phyloP scores from a whole-genome alignment of 2,113 vertebrate genomes.

The Gasterosteus nipponicus region DNA sequence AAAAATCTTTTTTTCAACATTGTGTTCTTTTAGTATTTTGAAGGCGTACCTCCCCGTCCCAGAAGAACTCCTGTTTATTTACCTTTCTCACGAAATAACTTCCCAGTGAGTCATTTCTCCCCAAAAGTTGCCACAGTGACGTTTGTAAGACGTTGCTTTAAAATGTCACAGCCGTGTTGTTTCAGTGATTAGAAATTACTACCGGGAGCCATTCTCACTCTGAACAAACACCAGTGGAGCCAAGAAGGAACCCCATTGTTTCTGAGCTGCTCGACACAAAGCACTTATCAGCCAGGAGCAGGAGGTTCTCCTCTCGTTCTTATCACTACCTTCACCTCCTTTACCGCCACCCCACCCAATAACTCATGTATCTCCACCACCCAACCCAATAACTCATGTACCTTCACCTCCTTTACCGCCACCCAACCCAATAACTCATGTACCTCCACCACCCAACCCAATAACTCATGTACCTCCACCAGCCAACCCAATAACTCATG shows the following conservation, averaged over 20 bases:
- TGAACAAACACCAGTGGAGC: slow-evolving; percentile 4
- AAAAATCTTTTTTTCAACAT: no score
- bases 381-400: no score
- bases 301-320: slow-evolving; percentile 27
- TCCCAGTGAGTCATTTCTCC: not conserved
- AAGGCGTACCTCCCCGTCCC: no score
- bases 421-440: no score
- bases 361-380: no score
- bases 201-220: not conserved
- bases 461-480: no score
- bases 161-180: slow-evolving; percentile 9
- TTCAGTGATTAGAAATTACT: slow-evolving; percentile 8
- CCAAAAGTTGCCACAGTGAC: not conserved
- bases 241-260: slow-evolving; percentile 44
- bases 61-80: not conserved
- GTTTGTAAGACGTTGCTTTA: not conserved
- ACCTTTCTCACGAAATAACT: not conserved
- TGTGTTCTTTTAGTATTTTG: no score
- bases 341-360: no score
- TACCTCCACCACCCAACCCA: no score
- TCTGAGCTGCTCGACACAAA: not conserved
- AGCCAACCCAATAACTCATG: no score
- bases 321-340: slow-evolving; percentile 21
- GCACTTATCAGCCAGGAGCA: slow-evolving; percentile 49
- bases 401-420: no score